Conservation (phyloP, 1,140 invertebrate species). For the Apocrypta bakeri region DNA sequence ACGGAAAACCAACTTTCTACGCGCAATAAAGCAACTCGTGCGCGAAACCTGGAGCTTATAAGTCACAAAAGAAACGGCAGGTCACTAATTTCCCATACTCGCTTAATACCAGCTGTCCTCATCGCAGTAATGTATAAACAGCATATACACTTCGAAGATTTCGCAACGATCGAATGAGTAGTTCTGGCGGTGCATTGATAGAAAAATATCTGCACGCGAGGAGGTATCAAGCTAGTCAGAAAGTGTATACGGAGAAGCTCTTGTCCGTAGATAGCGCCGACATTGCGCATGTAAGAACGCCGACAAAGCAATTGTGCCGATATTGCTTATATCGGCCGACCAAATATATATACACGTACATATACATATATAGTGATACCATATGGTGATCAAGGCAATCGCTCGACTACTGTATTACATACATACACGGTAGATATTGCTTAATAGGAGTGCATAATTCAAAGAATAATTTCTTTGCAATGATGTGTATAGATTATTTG, state of each 20-base stretch:
- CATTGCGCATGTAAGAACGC: not conserved
- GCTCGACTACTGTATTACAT: no score
- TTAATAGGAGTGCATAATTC: no score
- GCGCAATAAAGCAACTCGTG: not conserved
- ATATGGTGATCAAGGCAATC: not conserved
- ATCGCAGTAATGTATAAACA: not conserved
- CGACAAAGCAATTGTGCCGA: not conserved
- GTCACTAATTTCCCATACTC: conserved; percentile 12
- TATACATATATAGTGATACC: no score
- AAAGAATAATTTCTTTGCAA: no score
- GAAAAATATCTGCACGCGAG: not conserved
- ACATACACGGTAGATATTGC: no score
- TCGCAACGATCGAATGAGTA: not conserved
- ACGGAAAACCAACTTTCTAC: conserved; percentile 8
- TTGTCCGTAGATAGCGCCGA: not conserved
- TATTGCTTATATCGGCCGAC: not conserved
- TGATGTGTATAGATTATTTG: no score
- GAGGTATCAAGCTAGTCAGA: not conserved
- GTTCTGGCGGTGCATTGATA: not conserved
- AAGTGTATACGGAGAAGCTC: not conserved
- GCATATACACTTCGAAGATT: not conserved
- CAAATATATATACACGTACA: not conserved
- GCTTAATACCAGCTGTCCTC: not conserved
- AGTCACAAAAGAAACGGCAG: not conserved
- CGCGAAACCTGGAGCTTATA: not conserved